Conservation (phyloP, 2,113 vertebrate species). For the Corvus moneduloides region DNA sequence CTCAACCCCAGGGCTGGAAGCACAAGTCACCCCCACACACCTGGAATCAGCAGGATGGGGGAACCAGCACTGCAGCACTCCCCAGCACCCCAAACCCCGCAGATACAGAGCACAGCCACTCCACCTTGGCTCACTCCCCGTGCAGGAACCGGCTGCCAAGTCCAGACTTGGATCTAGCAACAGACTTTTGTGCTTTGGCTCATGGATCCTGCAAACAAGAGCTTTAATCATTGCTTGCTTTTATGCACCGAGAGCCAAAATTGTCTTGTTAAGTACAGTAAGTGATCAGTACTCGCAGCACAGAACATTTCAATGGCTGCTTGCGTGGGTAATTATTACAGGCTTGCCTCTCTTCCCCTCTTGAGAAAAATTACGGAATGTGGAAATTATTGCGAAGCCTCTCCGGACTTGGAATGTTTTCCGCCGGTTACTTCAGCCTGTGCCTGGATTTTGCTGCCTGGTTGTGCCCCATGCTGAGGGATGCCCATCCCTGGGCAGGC, state of each 20-base stretch:
- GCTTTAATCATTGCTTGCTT: slow-evolving; percentile 54
- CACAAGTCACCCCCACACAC: background rate
- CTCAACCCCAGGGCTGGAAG: background rate
- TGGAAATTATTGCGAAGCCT: slow-evolving; percentile 49
- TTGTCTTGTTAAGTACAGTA: slow-evolving; percentile 46
- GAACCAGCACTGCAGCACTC: background rate
- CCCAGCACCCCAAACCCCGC: background rate
- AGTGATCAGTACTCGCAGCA: slow-evolving; percentile 19
- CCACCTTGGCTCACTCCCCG: background rate
- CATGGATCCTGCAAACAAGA: slow-evolving; percentile 19
- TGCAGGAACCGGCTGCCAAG: background rate
- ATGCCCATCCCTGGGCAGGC: background rate
- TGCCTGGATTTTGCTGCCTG: background rate
- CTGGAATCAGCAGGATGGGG: rapidly evolving
- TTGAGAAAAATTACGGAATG: slow-evolving; percentile 15
- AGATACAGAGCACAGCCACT: background rate
- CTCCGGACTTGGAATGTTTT: background rate
- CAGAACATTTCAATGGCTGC: slow-evolving; percentile 37
- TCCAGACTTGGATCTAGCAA: background rate
- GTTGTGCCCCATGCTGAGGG: background rate
- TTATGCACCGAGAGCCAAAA: background rate
- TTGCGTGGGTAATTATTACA: slow-evolving; percentile 51
- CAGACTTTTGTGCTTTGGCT: slow-evolving; percentile 50
- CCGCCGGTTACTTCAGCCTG: background rate
- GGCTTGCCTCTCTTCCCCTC: slow-evolving; percentile 43